These are phyloP conservation scores for Gymnarchus niloticus DNA, from an alignment of 2,113 vertebrate species.

Conservation along the genomic window DNA sequence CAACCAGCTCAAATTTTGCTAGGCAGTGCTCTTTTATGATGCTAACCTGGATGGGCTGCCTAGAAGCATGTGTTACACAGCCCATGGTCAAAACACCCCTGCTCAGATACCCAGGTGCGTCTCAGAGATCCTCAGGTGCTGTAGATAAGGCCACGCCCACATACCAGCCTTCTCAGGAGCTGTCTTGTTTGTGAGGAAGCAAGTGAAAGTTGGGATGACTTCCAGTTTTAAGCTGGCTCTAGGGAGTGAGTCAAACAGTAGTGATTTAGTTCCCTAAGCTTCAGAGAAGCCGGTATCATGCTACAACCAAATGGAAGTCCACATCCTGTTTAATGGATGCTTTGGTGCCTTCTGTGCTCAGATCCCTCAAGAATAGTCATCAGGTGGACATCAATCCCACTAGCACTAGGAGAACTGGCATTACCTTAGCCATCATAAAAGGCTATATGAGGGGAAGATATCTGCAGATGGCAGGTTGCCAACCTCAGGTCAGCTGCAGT, in stretches of 20 bases:
- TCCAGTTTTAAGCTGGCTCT: too few relatives aligned
- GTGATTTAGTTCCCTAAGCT: background rate
- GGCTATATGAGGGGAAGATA: too few relatives aligned
- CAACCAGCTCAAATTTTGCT: background rate
- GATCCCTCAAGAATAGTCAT: too few relatives aligned
- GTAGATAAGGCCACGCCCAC: background rate
- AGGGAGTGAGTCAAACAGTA: background rate
- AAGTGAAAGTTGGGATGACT: background rate
- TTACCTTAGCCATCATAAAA: too few relatives aligned
- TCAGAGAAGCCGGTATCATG: background rate
- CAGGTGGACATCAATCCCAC: too few relatives aligned
- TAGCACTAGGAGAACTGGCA: too few relatives aligned
- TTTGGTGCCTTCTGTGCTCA: background rate
- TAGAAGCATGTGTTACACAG: background rate
- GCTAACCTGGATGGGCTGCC: background rate
- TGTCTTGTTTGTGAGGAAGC: background rate
- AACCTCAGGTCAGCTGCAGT: too few relatives aligned
- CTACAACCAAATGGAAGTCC: background rate
- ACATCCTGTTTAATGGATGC: background rate
- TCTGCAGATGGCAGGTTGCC: too few relatives aligned
- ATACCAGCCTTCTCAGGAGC: background rate
- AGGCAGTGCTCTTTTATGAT: background rate
- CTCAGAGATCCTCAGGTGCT: background rate
- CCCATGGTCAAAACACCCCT: background rate
- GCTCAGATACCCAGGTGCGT: background rate